Conservation (phyloP, 2,113 vertebrate genomes). For the Cathartes aura region DNA sequence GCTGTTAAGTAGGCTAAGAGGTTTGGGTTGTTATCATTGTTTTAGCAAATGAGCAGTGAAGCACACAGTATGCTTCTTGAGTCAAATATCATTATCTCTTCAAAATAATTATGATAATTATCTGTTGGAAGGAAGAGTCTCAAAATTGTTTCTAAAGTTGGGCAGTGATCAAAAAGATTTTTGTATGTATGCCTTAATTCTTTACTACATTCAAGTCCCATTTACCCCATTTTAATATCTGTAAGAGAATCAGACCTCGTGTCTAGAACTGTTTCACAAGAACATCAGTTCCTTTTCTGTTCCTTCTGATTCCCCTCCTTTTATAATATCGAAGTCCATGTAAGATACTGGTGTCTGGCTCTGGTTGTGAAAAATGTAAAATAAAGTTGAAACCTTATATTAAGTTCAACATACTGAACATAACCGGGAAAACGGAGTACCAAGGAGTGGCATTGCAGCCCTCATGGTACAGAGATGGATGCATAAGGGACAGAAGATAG, state of each 20-base stretch:
- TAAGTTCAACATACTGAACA: neutral
- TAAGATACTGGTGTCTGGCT: neutral
- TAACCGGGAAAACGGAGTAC: fast-evolving
- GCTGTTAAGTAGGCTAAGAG: neutral
- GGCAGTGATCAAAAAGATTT: neutral
- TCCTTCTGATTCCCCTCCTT: neutral
- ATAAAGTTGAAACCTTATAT: neutral
- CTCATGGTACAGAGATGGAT: neutral
- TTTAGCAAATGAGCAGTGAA: neutral
- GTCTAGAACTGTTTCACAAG: neutral
- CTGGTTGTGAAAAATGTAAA: neutral
- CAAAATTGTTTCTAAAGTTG: neutral
- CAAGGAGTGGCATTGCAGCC: neutral
- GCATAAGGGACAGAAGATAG: neutral
- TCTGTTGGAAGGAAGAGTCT: neutral
- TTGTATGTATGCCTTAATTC: neutral
- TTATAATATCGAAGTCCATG: neutral
- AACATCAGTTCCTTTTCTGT: neutral
- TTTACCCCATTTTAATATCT: neutral
- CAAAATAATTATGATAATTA: neutral
- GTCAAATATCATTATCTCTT: neutral
- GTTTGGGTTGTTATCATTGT: neutral
- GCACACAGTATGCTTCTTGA: neutral
- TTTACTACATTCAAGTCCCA: neutral
- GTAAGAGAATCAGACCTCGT: neutral